Evolutionary conservation across 2,113 vertebrate species (phyloP).

Genomic region (Girardinichthys multiradiatus): DNA sequence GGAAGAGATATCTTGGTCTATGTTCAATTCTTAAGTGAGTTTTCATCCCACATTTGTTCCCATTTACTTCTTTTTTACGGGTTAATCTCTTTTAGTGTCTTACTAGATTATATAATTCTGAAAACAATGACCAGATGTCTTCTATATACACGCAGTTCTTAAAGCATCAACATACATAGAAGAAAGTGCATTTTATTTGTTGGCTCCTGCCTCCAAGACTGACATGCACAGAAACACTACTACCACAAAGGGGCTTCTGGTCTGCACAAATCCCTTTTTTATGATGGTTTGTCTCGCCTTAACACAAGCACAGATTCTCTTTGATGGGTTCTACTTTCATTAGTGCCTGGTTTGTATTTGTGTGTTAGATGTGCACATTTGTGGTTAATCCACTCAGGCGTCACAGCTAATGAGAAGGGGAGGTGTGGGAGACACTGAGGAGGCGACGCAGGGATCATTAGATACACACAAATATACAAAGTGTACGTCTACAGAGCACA

Average conservation of each 20-base stretch:
- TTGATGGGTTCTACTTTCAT: constrained; percentile 60
- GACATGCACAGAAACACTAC: constrained; percentile 8
- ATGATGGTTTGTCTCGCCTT: constrained; percentile 68
- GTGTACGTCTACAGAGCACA: background rate
- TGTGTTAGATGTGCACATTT: constrained; percentile 18
- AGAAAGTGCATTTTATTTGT: constrained; percentile 14
- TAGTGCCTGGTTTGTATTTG: constrained; percentile 18
- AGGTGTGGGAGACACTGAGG: constrained; percentile 58
- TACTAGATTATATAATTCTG: constrained; percentile 23
- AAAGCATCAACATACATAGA: constrained; percentile 17
- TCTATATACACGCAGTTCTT: background rate
- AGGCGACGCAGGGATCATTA: constrained; percentile 53
- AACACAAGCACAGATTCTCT: constrained; percentile 43
- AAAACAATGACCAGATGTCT: constrained; percentile 6
- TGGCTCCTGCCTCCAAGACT: background rate
- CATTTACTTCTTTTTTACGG: background rate
- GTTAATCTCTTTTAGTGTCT: constrained; percentile 17
- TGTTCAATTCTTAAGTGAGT: constrained; percentile 5
- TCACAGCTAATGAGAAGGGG: constrained; percentile 69
- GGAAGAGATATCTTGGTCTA: background rate
- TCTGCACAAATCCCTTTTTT: constrained; percentile 62
- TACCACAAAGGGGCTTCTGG: constrained; percentile 55
- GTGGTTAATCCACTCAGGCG: constrained; percentile 74
- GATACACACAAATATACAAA: constrained; percentile 23
- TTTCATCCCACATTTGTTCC: background rate